A percentile compares a stretch with the other conserved stretches of the same genome.
Evolutionary conservation across 1,140 invertebrate species (phyloP).

Genomic region (Ridgeia piscesae): DNA sequence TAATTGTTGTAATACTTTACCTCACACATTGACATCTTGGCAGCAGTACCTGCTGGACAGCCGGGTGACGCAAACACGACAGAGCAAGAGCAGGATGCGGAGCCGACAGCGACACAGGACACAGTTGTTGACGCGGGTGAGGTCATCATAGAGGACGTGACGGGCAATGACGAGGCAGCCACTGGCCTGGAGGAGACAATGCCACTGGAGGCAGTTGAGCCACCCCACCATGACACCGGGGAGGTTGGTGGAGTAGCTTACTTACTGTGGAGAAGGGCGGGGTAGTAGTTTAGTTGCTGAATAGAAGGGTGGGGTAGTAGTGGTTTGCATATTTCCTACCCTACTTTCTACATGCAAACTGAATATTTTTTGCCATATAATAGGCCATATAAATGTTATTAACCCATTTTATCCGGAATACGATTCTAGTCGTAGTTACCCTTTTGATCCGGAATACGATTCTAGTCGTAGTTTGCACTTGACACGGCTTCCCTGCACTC

Average conservation of each 20-base stretch:
- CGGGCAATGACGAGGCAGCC: constrained; percentile 34
- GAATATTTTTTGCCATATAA: no score
- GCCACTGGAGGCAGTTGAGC: constrained; percentile 40
- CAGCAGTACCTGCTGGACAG: neutral
- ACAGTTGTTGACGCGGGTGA: constrained; percentile 67
- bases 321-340: neutral
- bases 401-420: no score
- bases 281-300: no score
- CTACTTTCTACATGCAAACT: no score
- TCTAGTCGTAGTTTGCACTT: no score
- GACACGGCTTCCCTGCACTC: no score
- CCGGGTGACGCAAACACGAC: neutral
- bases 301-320: no score
- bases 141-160: constrained; percentile 64
- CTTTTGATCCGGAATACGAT: no score
- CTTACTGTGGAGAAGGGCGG: no score
- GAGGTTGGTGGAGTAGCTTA: neutral
- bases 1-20: neutral
- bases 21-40: neutral
- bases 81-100: neutral
- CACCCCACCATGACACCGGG: constrained; percentile 8
- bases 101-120: constrained; percentile 56
- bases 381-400: no score
- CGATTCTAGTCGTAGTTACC: no score
- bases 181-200: constrained; percentile 40